Base-by-base conservation (phyloP, 2,797 vertebrate genomes). In the Pelobates cultripes region DNA sequence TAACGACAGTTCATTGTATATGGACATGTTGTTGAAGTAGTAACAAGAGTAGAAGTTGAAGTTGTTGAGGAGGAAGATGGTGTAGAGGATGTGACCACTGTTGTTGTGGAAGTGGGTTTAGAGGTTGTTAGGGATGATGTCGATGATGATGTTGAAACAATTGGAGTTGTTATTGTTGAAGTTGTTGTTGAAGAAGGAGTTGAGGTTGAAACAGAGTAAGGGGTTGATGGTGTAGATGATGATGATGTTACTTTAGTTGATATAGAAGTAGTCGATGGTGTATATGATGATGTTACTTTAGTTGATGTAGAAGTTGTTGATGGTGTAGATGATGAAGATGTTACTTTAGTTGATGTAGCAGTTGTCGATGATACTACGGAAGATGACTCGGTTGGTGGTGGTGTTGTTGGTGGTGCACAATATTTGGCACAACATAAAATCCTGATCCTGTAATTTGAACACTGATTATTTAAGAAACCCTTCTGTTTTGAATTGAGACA, bases 391-490 rank as follows among this genome's bases (percentile, higher is more conserved):
- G 53, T 43, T 43, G 55, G 2, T 3, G 40, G 40, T 74, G 10
- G 12, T n/a, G 8, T 66, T 75, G 57, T 43, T 7, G 79, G 74
- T 43, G 63, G 28, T 3, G 47, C 0, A 0, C 90, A 91, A 0
- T 42, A 28, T 4, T 0, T 85, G 66, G 12, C 0, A 0, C 93
- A 94, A 28, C 93, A 94, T 47, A 89, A 51, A 53, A 94, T 87
- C 2, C 89, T 84, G 3, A 94, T 0, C 41, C 88, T 40, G 0
- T 94, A 94, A 0, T 93, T 92, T 1, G 92, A 90, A 63, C 93
- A 94, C 0, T 93, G 90, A 0, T 42, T 43, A 47, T 28, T 28
- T 28, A 47, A 47, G 9, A 5, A 5, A 47, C 45, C 9, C 0
- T 85, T 87, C 17, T 61, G 51, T 69, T 45, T 45, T 13, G 77